Conservation (phyloP, 2,888 invertebrate species). For the Silvanus unidentatus region DNA sequence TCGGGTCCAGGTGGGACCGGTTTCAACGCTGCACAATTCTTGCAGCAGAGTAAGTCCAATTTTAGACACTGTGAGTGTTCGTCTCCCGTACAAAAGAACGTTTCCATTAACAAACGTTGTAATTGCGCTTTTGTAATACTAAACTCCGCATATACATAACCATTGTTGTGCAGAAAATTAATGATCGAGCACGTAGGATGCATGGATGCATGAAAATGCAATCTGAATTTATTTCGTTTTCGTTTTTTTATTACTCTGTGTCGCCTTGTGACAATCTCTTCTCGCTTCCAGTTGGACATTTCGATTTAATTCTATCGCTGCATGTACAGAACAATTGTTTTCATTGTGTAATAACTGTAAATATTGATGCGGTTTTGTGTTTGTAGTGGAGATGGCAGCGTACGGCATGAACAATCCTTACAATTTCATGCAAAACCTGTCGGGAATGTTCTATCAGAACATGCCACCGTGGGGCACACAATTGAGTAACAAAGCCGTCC, state of each 20-base stretch:
- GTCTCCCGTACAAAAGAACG: neutral
- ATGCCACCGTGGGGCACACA: conserved; percentile 39
- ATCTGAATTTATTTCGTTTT: too few relatives aligned
- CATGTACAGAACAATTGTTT: too few relatives aligned
- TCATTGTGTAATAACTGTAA: too few relatives aligned
- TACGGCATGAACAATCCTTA: conserved; percentile 47
- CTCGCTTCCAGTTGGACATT: too few relatives aligned
- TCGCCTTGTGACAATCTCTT: too few relatives aligned
- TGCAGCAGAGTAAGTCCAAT: conserved; percentile 75
- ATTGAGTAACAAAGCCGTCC: conserved; percentile 51
- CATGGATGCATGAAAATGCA: conserved; percentile 7
- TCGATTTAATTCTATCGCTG: too few relatives aligned
- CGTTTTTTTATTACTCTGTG: too few relatives aligned
- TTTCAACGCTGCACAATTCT: conserved; percentile 70
- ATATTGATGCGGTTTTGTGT: conserved; percentile 13
- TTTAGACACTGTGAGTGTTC: conserved; percentile 22
- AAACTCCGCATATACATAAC: too few relatives aligned
- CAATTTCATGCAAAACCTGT: conserved; percentile 41
- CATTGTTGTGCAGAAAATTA: too few relatives aligned
- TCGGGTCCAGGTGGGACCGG: conserved; percentile 26
- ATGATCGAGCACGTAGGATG: neutral
- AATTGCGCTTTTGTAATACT: too few relatives aligned
- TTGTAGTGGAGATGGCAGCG: conserved; percentile 60
- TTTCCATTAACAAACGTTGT: neutral
- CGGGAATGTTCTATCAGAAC: conserved; percentile 36